phyloP scores from a whole-genome alignment of 1,140 invertebrate species.

The Halesus radiatus region DNA sequence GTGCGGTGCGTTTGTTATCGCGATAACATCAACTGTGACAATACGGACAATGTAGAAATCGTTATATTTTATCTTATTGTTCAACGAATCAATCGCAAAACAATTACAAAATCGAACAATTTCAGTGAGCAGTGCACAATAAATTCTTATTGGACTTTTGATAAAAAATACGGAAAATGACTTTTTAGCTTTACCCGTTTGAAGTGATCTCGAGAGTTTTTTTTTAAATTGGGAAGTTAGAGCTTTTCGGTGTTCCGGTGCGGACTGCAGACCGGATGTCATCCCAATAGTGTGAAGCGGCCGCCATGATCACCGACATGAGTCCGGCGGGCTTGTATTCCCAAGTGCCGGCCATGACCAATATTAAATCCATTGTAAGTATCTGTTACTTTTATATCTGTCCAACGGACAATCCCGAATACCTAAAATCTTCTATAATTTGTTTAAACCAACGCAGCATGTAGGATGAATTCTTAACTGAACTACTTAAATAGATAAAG shows the following conservation, averaged over 20 bases:
- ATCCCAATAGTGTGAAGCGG: not conserved
- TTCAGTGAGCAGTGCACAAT: not conserved
- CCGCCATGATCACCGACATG: conserved; percentile 54
- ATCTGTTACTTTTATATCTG: too few relatives aligned
- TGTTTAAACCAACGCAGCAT: too few relatives aligned
- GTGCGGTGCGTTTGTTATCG: conserved; percentile 26
- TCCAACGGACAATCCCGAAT: too few relatives aligned
- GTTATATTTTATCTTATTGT: not conserved
- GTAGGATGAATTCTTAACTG: too few relatives aligned
- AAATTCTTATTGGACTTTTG: conserved; percentile 24
- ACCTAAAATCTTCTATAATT: too few relatives aligned
- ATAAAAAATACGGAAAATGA: not conserved
- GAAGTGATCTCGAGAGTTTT: not conserved
- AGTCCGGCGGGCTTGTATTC: conserved; percentile 52
- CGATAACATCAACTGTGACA: conserved; percentile 7
- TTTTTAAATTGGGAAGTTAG: not conserved
- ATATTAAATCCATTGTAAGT: conserved; percentile 55
- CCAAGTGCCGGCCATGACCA: conserved; percentile 53
- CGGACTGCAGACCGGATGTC: not conserved
- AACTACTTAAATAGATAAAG: too few relatives aligned
- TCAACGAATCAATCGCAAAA: not conserved
- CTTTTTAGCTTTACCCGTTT: not conserved
- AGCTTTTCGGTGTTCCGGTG: conserved; percentile 8
- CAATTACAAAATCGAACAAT: not conserved
- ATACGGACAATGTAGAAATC: conserved; percentile 19